These are phyloP conservation scores for Tringa solitaria DNA, from an alignment of 2,113 vertebrate species.

Conservation along the genomic window DNA sequence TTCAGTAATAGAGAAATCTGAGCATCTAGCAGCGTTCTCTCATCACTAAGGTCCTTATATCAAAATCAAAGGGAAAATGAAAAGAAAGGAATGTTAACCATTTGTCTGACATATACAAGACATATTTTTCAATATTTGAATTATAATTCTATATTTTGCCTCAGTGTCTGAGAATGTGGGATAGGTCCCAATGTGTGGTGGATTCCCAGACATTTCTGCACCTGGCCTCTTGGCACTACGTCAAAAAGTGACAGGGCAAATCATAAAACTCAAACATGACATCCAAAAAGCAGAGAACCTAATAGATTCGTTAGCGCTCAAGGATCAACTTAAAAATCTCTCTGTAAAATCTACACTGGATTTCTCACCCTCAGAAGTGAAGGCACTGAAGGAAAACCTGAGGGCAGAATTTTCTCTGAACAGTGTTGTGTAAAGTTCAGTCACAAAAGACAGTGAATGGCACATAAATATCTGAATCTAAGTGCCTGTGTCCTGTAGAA, in stretches of 20 bases:
- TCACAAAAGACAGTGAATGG: background rate
- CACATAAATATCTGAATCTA: background rate
- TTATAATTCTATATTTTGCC: background rate
- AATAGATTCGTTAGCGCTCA: background rate
- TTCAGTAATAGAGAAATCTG: background rate
- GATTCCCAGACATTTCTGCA: background rate
- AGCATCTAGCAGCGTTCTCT: background rate
- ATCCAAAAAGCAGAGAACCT: background rate
- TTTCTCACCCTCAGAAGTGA: background rate
- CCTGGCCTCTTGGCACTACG: background rate
- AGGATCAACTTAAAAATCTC: background rate
- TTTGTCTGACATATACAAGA: background rate
- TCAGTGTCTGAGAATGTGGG: background rate
- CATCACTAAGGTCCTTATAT: background rate
- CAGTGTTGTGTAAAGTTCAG: background rate
- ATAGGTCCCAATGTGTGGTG: background rate
- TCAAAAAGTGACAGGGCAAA: background rate
- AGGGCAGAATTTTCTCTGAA: background rate
- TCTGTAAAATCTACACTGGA: background rate
- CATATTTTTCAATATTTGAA: background rate
- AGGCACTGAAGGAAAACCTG: background rate
- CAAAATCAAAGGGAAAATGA: background rate
- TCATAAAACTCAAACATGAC: background rate
- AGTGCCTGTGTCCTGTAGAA: background rate
- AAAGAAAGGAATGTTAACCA: background rate